A percentile compares a stretch with the other conserved stretches of the same genome.
phyloP scores from a whole-genome alignment of 2,888 invertebrate species.

The Parnassius smintheus region DNA sequence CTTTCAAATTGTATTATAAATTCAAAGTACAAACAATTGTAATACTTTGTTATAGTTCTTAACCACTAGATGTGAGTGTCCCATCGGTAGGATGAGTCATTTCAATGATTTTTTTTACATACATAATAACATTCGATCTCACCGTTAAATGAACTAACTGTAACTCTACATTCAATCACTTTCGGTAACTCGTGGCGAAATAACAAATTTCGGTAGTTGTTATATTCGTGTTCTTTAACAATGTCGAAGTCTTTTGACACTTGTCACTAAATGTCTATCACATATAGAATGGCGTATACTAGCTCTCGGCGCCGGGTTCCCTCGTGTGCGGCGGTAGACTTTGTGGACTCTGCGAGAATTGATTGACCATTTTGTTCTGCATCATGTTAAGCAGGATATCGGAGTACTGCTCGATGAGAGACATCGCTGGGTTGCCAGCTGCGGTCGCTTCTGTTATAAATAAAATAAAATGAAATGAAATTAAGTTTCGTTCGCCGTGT shows the following conservation, averaged over 20 bases:
- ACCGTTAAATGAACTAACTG: neutral
- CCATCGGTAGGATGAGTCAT: neutral
- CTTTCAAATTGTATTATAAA: no score
- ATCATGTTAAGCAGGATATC: constrained; percentile 82
- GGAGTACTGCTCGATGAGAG: constrained; percentile 83
- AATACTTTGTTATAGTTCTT: neutral
- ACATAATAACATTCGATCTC: neutral
- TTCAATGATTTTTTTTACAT: neutral
- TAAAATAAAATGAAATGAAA: neutral
- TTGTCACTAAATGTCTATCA: constrained; percentile 11
- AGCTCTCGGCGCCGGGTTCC: constrained; percentile 62
- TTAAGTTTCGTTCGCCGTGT: neutral
- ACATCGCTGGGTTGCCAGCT: constrained; percentile 64
- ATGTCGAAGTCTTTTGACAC: neutral
- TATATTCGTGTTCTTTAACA: neutral
- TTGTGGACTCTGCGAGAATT: constrained; percentile 62
- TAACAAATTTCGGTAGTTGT: neutral
- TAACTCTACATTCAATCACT: constrained; percentile 7
- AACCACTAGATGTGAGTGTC: neutral
- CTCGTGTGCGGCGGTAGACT: constrained; percentile 58
- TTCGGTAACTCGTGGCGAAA: constrained; percentile 9
- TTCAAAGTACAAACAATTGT: no score
- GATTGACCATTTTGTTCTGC: constrained; percentile 74
- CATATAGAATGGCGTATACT: constrained; percentile 43
- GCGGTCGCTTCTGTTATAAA: constrained; percentile 50